phyloP scores from a whole-genome alignment of 2,113 vertebrate genomes.

The Aleadryas rufinucha region DNA sequence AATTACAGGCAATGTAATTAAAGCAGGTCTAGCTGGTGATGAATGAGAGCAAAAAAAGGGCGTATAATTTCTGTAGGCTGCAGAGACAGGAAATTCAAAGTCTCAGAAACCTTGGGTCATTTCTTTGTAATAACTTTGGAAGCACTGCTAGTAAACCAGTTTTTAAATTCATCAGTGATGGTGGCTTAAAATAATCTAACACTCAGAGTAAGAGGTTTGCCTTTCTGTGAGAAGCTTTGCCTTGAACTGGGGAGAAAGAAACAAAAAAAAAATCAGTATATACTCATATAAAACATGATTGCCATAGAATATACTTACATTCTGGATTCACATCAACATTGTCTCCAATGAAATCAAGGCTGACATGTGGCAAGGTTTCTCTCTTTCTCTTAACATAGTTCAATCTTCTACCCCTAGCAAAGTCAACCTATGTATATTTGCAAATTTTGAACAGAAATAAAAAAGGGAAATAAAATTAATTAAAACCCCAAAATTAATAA shows the following conservation, averaged over 20 bases:
- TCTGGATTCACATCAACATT: background rate
- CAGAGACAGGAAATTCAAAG: background rate
- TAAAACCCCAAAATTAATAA: accelerated
- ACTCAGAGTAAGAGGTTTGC: background rate
- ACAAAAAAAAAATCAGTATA: background rate
- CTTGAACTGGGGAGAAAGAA: background rate
- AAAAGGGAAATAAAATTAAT: background rate
- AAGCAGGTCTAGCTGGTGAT: background rate
- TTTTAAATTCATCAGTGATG: background rate
- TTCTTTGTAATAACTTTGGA: background rate
- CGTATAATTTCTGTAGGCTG: background rate
- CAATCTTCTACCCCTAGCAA: background rate
- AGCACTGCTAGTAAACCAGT: background rate
- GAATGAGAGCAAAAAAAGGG: background rate
- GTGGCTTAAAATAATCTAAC: background rate
- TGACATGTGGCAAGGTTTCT: background rate
- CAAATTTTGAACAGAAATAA: background rate
- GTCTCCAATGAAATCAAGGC: background rate
- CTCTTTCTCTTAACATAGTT: background rate
- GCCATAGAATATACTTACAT: background rate
- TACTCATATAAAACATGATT: background rate
- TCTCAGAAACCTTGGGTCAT: background rate
- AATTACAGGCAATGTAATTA: background rate
- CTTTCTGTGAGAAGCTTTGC: background rate
- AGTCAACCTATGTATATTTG: background rate